A percentile compares a stretch with the other conserved stretches of the same genome.
Conservation (phyloP, 2,113 vertebrate species). For the Hiodon alosoides region DNA sequence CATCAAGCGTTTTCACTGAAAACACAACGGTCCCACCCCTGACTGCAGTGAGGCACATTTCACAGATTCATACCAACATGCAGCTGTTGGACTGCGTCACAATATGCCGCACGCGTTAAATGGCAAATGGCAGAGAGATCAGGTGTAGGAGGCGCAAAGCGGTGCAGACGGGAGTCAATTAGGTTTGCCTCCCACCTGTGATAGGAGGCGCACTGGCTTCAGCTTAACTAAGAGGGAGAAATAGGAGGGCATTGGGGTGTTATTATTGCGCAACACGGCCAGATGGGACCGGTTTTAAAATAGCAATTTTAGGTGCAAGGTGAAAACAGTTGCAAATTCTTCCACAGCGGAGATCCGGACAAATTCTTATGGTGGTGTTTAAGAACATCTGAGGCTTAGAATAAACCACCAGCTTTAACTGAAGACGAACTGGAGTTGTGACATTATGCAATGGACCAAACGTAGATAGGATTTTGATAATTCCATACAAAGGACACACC, state of each 20-base stretch:
- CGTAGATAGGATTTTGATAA: too few species aligned
- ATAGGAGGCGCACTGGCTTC: conserved; percentile 11
- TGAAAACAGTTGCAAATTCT: conserved; percentile 17
- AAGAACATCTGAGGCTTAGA: background rate
- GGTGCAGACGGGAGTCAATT: conserved; percentile 20
- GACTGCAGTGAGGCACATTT: background rate
- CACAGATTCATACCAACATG: background rate
- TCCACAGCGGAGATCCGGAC: background rate
- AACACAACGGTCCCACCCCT: background rate
- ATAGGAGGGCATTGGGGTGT: conserved; percentile 1
- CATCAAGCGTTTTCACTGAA: background rate
- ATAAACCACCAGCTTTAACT: background rate
- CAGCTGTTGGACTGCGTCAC: background rate
- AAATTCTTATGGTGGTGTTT: conserved; percentile 12
- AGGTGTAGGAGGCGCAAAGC: conserved; percentile 8
- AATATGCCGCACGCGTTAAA: background rate
- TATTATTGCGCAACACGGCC: background rate
- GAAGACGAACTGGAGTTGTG: too few species aligned
- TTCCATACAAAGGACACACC: too few species aligned
- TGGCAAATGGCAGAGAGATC: background rate
- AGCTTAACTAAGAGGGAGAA: conserved; percentile 12
- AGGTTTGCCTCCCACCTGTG: conserved; percentile 17
- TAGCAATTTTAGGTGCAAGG: conserved; percentile 19
- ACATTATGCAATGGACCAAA: too few species aligned
- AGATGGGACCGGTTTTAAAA: conserved; percentile 20